Evolutionary conservation across 2,888 invertebrate genomes (phyloP), one percentile per base, ranked within the genome.

Genomic region (Lasioglossum malachurum): DNA sequence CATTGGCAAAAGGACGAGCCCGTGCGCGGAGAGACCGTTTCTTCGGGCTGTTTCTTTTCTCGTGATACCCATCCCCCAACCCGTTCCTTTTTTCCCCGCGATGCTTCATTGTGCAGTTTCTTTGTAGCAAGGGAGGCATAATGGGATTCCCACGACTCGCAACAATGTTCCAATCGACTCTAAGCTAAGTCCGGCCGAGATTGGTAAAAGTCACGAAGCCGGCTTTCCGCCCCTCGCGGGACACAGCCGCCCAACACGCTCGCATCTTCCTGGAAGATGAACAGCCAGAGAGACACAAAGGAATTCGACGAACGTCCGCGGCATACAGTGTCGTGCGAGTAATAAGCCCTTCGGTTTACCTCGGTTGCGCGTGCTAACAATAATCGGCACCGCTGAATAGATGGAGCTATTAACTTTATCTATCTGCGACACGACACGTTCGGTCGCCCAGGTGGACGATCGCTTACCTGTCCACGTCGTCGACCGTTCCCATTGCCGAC

Each of bases 351-450:
- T 84, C 80, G 84, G 82, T 82, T 81, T 53, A 79, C 46, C 83
- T 74, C 46, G 78, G 77, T 78, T 85, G 49, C 81, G 80, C 53
- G 81, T 80, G 86, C 78, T 78, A 77, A 69, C 82, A 88, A 89
- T 90, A 87, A 88, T 80, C 86, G 88, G 80, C 76, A 80, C 75
- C 79, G 78, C 67, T 79, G 75, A 86, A 87, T 79, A 75, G 76
- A 87, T 86, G 86, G 81, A 84, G 86, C 86, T 82, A 89, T 90
- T 91, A 89, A 80, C 82, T 86, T 90, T 91, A 91, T 91, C 88
- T 90, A 89, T 89, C 83, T 82, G 87, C 88, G 85, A 89, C 88
- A 83, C 82, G 85, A 80, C 57, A 57, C 76, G 71, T 80, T 69
- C 69, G 76, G 35, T 82, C 80, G 84, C 77, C 73, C 38, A 64